These are phyloP conservation scores for Aurelia aurita DNA, from an alignment of 30 jellyfish, hydroid and myxozoan species.

Conservation along the genomic window DNA sequence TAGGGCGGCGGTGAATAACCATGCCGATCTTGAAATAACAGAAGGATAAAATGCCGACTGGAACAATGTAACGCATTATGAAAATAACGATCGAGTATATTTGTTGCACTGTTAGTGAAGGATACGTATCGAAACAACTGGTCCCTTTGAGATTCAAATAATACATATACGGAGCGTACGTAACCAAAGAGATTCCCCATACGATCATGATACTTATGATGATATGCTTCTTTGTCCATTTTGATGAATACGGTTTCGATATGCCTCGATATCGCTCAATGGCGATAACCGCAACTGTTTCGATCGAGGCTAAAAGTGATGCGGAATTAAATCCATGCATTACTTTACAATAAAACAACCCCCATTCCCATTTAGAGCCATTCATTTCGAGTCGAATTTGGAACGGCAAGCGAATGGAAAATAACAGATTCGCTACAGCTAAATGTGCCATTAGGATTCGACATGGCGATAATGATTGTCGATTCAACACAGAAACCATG, in stretches of 20 bases:
- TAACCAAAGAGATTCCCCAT: constrained; percentile 63
- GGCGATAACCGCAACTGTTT: constrained; percentile 78
- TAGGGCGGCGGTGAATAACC: constrained; percentile 67
- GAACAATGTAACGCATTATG: constrained; percentile 59
- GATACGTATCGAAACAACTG: constrained; percentile 57
- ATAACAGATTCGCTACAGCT: constrained; percentile 72
- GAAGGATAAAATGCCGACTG: constrained; percentile 51
- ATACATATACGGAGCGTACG: constrained; percentile 74
- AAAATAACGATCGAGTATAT: constrained; percentile 62
- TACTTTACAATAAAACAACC: constrained; percentile 58
- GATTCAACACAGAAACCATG: constrained; percentile 50
- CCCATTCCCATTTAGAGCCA: constrained; percentile 73
- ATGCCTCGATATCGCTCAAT: constrained; percentile 85
- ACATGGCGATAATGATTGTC: constrained; percentile 66
- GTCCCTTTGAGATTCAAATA: constrained; percentile 31
- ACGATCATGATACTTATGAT: constrained; percentile 53
- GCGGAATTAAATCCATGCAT: constrained; percentile 84
- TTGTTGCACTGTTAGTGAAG: constrained; percentile 54
- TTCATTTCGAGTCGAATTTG: constrained; percentile 73
- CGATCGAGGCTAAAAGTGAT: constrained; percentile 65
- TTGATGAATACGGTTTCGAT: constrained; percentile 40
- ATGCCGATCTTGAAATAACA: constrained; percentile 63
- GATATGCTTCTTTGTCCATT: constrained; percentile 46
- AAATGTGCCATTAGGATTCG: constrained; percentile 82
- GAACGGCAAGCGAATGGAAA: constrained; percentile 71